Evolutionary conservation across 2,888 invertebrate genomes (phyloP).

Genomic region (Dryobotodes eremita): DNA sequence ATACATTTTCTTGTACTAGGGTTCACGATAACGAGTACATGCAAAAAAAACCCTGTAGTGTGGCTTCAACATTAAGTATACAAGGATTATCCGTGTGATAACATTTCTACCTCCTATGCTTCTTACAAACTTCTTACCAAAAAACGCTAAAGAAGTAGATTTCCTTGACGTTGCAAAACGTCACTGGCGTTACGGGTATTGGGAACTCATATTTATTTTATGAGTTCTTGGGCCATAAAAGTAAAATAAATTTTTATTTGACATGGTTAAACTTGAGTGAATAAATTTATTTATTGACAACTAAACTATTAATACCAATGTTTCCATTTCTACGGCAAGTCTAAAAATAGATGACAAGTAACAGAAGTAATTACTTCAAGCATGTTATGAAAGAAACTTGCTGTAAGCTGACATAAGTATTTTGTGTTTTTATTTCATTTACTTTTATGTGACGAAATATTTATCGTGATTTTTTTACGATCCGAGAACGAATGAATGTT

Average conservation of each 20-base stretch:
- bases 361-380: neutral
- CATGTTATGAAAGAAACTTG: neutral
- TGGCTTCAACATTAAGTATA: neutral
- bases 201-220: neutral
- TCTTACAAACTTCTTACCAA: neutral
- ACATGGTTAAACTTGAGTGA: neutral
- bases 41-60: slow-evolving; percentile 3
- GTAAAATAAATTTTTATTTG: neutral
- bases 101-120: neutral
- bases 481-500: slow-evolving; percentile 9
- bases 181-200: neutral
- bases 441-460: slow-evolving; percentile 37
- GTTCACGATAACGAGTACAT: neutral
- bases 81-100: neutral
- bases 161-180: neutral
- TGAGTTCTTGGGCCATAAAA: neutral
- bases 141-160: neutral
- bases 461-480: slow-evolving; percentile 29
- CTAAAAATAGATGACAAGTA: slow-evolving; percentile 6
- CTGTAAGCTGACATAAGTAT: slow-evolving; percentile 14
- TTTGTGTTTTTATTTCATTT: slow-evolving; percentile 6
- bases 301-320: neutral
- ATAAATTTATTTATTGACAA: neutral
- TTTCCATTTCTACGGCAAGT: too few relatives aligned
- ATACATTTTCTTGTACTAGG: slow-evolving; percentile 23